These are phyloP conservation scores for Scaptodrosophila latifasciaeformis DNA, from an alignment of 2,888 invertebrate genomes.

Conservation along the genomic window DNA sequence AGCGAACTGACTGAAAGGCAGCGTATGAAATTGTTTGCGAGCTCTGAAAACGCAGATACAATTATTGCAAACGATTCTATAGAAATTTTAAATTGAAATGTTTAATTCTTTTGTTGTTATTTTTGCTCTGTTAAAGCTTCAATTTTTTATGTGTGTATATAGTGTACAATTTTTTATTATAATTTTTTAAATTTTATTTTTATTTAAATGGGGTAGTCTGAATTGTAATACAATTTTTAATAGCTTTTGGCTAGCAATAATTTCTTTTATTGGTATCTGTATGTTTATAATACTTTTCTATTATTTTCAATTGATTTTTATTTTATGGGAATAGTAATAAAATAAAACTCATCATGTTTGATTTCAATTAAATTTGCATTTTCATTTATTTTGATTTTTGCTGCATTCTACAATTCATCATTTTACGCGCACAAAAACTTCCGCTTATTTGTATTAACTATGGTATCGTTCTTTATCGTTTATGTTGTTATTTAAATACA, in stretches of 20 bases:
- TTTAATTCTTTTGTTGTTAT: too few species aligned
- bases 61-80: conserved; percentile 42
- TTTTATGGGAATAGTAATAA: too few species aligned
- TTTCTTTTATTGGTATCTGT: too few species aligned
- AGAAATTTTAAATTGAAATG: conserved; percentile 52
- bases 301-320: too few species aligned
- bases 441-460: conserved; percentile 2
- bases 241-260: too few species aligned
- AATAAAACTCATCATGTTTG: conserved; percentile 6
- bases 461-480: neutral
- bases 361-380: conserved; percentile 33
- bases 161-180: neutral
- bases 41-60: conserved; percentile 30
- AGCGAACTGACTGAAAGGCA: conserved; percentile 1
- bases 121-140: too few species aligned
- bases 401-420: conserved; percentile 9
- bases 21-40: conserved; percentile 18
- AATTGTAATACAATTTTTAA: too few species aligned
- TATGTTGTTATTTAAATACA: conserved; percentile 34
- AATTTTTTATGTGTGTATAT: too few species aligned
- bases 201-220: too few species aligned
- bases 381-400: conserved; percentile 11
- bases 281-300: too few species aligned
- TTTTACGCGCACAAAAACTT: neutral
- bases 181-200: too few species aligned